Conservation (phyloP, 2,797 vertebrate species). For the Numenius phaeopus region DNA sequence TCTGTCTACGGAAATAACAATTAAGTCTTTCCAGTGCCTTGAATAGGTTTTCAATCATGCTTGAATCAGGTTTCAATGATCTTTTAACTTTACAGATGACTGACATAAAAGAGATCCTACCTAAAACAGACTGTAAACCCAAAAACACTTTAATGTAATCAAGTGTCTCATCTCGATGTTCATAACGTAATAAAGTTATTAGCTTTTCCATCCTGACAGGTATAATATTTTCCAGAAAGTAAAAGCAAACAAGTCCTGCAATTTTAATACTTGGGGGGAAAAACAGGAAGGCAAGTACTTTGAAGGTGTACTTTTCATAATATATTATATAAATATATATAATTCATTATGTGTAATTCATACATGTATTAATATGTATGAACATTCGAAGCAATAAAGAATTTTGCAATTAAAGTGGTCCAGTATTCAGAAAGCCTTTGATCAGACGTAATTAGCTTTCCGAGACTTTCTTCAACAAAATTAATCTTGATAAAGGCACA, state of each 20-base stretch:
- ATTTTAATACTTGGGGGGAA: not conserved
- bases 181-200: not conserved
- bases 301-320: not conserved
- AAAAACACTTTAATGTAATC: not conserved
- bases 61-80: not conserved
- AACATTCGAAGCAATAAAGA: not conserved
- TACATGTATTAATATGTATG: not conserved
- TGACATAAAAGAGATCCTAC: not conserved
- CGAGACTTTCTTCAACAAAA: not conserved
- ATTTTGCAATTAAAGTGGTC: not conserved
- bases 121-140: not conserved
- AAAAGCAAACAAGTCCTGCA: not conserved
- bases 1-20: not conserved
- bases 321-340: not conserved
- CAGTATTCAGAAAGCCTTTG: constrained; percentile 12
- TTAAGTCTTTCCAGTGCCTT: not conserved
- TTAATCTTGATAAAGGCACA: not conserved
- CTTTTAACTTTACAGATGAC: not conserved
- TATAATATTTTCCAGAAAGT: not conserved
- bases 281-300: not conserved
- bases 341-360: not conserved
- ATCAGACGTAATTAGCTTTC: not conserved
- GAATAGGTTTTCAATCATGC: not conserved
- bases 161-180: not conserved
- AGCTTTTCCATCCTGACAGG: not conserved